Conservation (phyloP, 2,113 vertebrate genomes). For the Phaetusa simplex region DNA sequence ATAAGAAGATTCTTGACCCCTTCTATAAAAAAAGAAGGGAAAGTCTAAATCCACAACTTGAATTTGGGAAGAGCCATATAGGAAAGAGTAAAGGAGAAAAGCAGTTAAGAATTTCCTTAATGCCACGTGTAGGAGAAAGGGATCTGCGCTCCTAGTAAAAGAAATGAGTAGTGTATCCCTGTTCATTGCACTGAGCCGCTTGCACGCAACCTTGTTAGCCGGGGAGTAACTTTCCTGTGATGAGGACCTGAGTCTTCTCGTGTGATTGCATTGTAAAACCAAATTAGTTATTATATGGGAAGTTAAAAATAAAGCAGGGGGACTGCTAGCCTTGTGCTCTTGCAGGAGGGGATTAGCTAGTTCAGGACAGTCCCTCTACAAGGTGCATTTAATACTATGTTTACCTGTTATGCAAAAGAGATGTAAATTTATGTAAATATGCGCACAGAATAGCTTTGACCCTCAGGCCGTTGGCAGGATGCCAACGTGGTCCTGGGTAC, state of each 20-base stretch:
- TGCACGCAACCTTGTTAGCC: fast-evolving
- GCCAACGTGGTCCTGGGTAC: background rate
- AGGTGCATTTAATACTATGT: background rate
- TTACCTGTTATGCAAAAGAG: background rate
- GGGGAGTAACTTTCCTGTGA: background rate
- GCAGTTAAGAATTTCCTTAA: background rate
- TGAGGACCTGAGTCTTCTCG: background rate
- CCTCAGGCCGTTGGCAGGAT: background rate
- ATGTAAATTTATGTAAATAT: constrained; percentile 57
- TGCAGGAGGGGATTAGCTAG: background rate
- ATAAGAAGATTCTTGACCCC: background rate
- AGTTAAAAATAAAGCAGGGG: background rate
- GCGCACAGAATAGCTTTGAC: constrained; percentile 11
- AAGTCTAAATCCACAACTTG: background rate
- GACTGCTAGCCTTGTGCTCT: background rate
- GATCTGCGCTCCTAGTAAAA: background rate
- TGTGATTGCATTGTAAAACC: background rate
- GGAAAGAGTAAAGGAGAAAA: background rate
- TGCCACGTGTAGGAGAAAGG: fast-evolving
- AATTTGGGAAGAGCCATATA: background rate
- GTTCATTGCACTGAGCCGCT: background rate
- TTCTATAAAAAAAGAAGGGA: background rate
- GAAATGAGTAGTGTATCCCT: background rate
- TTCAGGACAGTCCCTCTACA: fast-evolving
- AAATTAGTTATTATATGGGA: background rate